These are phyloP conservation scores for Sebastes vulpes DNA, from an alignment of 2,797 vertebrate species.

Conservation along the genomic window DNA sequence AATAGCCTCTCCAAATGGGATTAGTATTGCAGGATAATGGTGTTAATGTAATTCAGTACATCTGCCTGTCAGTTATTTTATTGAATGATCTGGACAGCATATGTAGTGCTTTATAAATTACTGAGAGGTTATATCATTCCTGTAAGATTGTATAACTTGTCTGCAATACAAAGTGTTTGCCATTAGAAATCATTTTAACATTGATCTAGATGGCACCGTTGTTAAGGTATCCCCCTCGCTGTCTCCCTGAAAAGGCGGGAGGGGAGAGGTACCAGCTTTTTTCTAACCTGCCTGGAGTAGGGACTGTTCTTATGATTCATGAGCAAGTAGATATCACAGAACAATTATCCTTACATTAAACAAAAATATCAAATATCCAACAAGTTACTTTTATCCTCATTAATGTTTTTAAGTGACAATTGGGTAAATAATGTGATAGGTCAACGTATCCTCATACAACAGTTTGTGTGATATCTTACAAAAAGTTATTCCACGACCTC, in stretches of 20 bases:
- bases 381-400: too few relatives aligned
- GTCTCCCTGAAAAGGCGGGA: neutral
- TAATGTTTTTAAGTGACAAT: too few relatives aligned
- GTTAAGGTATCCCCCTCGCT: neutral
- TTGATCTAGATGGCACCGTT: conserved; percentile 23
- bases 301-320: neutral
- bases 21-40: conserved; percentile 52
- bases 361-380: neutral
- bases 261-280: neutral
- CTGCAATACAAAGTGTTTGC: conserved; percentile 37
- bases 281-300: neutral
- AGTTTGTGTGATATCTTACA: too few relatives aligned
- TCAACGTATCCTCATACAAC: too few relatives aligned
- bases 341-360: neutral
- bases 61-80: conserved; percentile 58
- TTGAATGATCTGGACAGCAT: conserved; percentile 53
- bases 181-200: conserved; percentile 41
- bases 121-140: conserved; percentile 26
- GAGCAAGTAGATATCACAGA: neutral
- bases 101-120: conserved; percentile 39
- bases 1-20: conserved; percentile 49
- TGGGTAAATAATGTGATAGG: too few relatives aligned
- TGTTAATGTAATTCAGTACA: conserved; percentile 51
- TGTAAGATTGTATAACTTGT: conserved; percentile 24
- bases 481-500: too few relatives aligned